Conservation (phyloP, 2,113 vertebrate species). For the Rissa tridactyla region DNA sequence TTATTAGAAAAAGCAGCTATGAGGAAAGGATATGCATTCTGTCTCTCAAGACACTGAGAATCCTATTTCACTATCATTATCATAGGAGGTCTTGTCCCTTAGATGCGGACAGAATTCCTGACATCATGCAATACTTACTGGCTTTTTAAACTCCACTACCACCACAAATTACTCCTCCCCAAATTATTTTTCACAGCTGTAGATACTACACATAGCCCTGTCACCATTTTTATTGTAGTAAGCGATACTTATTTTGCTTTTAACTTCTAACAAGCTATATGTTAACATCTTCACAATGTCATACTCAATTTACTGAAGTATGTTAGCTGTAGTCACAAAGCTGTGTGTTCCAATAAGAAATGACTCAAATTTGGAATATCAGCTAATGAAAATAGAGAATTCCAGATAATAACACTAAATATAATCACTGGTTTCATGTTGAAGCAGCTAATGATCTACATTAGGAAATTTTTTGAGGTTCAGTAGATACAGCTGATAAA, state of each 20-base stretch:
- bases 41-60: background rate
- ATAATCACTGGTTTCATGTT: background rate
- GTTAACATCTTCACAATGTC: background rate
- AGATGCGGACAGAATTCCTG: background rate
- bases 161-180: background rate
- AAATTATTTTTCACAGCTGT: background rate
- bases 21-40: background rate
- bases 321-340: background rate
- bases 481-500: background rate
- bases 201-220: background rate
- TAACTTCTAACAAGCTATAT: background rate
- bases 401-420: background rate
- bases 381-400: background rate
- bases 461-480: background rate
- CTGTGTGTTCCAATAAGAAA: background rate
- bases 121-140: background rate
- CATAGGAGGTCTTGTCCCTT: background rate
- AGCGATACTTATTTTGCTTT: background rate
- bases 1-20: background rate
- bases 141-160: background rate
- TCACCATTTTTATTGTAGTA: background rate
- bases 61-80: background rate
- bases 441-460: background rate
- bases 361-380: background rate
- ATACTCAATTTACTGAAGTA: background rate